Evolutionary conservation across 2,113 vertebrate species (phyloP).

Genomic region (Taurulus bubalis): DNA sequence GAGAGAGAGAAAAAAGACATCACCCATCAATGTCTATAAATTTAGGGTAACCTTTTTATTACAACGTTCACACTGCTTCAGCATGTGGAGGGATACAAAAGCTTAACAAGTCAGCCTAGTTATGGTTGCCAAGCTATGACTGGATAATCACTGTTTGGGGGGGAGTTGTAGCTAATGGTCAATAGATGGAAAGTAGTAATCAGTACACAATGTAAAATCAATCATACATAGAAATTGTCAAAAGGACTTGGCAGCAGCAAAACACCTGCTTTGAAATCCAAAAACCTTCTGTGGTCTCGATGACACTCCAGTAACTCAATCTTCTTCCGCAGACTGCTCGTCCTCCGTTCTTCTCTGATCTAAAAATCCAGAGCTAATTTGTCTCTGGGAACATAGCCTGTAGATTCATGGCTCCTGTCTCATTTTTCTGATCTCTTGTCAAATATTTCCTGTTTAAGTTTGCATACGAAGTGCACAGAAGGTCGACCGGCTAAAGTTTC

Average conservation of each 20-base stretch:
- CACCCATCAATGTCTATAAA: background rate
- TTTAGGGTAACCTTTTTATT: background rate
- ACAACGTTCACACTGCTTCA: background rate
- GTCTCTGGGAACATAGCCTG: slow-evolving; percentile 30
- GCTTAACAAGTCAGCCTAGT: background rate
- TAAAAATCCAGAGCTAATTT: slow-evolving; percentile 4
- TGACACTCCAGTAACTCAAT: background rate
- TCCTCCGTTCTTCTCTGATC: background rate
- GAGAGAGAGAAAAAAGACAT: background rate
- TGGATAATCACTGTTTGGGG: background rate
- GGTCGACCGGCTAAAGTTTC: slow-evolving; percentile 48
- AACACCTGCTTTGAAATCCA: background rate
- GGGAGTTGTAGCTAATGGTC: background rate
- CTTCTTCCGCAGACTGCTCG: background rate
- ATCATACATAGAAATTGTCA: background rate
- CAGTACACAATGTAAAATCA: background rate
- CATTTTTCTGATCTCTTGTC: slow-evolving; percentile 53
- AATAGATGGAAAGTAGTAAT: background rate
- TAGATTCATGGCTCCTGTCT: slow-evolving; percentile 16
- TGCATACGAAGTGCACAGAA: slow-evolving; percentile 25
- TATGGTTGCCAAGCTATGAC: background rate
- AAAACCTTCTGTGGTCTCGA: background rate
- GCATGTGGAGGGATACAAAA: background rate
- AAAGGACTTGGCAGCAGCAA: background rate
- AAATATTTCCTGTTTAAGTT: slow-evolving; percentile 63